Percentiles rank a stretch among this genome's conserved stretches.
Evolutionary conservation across 2,797 vertebrate species (phyloP).

Genomic region (Amblyopsis hoosieri): DNA sequence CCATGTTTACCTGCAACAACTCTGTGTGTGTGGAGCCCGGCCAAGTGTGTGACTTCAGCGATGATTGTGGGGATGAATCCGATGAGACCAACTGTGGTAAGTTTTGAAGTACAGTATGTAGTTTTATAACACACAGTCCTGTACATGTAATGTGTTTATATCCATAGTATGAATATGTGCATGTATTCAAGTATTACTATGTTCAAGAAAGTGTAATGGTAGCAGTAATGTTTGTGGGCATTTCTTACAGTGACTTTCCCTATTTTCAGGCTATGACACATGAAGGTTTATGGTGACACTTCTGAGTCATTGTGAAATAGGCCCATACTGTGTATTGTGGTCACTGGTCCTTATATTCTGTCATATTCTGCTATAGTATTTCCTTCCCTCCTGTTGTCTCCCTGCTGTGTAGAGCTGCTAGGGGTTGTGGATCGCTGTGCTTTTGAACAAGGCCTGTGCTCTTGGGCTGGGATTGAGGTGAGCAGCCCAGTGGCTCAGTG

Average conservation of each 20-base stretch:
- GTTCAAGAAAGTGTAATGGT: neutral
- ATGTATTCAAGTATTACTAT: neutral
- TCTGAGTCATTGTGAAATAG: no score
- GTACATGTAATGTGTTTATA: neutral
- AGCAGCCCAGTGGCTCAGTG: conserved; percentile 59
- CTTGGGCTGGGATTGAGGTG: conserved; percentile 61
- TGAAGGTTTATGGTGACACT: no score
- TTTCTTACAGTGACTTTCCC: no score
- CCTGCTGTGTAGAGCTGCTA: conserved; percentile 42
- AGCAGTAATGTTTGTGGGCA: neutral
- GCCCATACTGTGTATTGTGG: neutral
- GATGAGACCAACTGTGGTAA: conserved; percentile 77
- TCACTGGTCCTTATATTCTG: neutral
- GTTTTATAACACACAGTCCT: no score
- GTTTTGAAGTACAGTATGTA: conserved; percentile 1
- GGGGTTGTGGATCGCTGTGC: conserved; percentile 68
- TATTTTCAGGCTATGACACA: no score
- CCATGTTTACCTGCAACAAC: conserved; percentile 71
- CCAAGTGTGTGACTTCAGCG: conserved; percentile 78
- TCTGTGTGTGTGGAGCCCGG: conserved; percentile 67
- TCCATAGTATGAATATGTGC: neutral
- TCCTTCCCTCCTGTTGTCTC: neutral
- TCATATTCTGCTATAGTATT: neutral
- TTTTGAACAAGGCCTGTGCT: conserved; percentile 77
- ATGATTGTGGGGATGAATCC: conserved; percentile 79